Evolutionary conservation across 2,797 vertebrate genomes (phyloP).

Genomic region (Nannoperca australis): DNA sequence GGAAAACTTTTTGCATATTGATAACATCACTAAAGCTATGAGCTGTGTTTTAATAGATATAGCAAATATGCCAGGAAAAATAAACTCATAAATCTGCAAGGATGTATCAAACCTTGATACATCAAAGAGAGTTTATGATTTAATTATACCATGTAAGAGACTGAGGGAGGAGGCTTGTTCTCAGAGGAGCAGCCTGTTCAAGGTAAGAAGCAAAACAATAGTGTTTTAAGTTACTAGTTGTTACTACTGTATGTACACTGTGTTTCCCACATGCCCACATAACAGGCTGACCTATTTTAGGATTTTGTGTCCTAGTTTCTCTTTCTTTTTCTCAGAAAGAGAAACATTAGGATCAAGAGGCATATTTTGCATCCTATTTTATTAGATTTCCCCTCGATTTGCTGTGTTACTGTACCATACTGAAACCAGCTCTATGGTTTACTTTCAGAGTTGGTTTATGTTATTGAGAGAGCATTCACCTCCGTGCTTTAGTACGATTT

Average conservation of each 20-base stretch:
- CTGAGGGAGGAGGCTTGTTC: slow-evolving; percentile 44
- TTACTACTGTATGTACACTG: slow-evolving; percentile 48
- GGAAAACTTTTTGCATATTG: slow-evolving; percentile 18
- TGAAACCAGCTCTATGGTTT: slow-evolving; percentile 7
- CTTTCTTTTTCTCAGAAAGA: slow-evolving; percentile 47
- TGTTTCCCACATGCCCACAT: slow-evolving; percentile 41
- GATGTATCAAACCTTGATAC: slow-evolving; percentile 62
- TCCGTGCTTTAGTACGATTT: not conserved
- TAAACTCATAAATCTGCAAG: slow-evolving; percentile 58
- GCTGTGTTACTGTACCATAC: slow-evolving; percentile 14
- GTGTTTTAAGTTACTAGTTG: slow-evolving; percentile 56
- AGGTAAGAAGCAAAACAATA: slow-evolving; percentile 54
- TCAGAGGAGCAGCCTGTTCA: slow-evolving; percentile 60
- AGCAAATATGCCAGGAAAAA: slow-evolving; percentile 59
- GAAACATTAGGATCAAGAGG: slow-evolving; percentile 54
- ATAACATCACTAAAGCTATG: slow-evolving; percentile 37
- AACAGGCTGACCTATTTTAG: slow-evolving; percentile 72
- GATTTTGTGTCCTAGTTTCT: slow-evolving; percentile 71
- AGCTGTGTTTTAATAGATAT: slow-evolving; percentile 48
- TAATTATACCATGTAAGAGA: slow-evolving; percentile 64
- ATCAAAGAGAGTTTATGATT: slow-evolving; percentile 76
- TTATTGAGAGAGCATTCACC: slow-evolving; percentile 61
- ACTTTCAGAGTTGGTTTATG: slow-evolving; percentile 23
- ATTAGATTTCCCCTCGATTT: slow-evolving; percentile 28
- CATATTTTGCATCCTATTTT: slow-evolving; percentile 47